Base-by-base conservation (phyloP, 2,797 vertebrate species). In the Heterohyrax brucei region DNA sequence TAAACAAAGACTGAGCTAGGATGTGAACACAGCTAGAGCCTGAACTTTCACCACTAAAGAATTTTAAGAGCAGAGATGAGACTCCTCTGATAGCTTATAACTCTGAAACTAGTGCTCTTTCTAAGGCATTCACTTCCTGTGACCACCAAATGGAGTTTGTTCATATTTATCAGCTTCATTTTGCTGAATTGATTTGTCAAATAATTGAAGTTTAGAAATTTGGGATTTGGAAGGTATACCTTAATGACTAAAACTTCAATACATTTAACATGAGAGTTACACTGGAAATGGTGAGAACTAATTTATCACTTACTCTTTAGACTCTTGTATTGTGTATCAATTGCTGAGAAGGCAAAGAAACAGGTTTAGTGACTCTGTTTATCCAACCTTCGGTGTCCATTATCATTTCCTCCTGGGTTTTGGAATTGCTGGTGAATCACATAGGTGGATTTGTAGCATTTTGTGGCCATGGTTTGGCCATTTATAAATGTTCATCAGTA, bases 151-250 rank as follows among this genome's bases (percentile, higher is more conserved):
- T 66, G 44, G 46, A 76, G 16, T 7, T 61, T 93, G 19, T 73
- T 81, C 61, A 61, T 62, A 5, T 75, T 18, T 21, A 56, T 83
- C 78, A 62, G 7, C 81, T 95, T 87, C 16, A 33, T 92, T 95
- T 91, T 85, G 14, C 50, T 91, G 56, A 89, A 76, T 10, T 87
- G 62, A 93, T 82, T 64, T 46, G 5, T 50, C 78, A 96, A 91
- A 80, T 28, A 70, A 75, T 85, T 77, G 89, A 39, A 10, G 77
- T 3, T 78, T 86, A 91, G 26, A 78, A 39, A 56, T 68, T 89
- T 89, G 44, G 7, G 1, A 87, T 78, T 92, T 80, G 30, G 4
- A 87, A 83, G 70, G 12, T 48, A 85, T 19, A 59, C 3, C 2
- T 77, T 10, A 75, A 48, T 33, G n/a, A 77, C n/a, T 62, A 64